Evolutionary conservation across 2,888 invertebrate genomes (phyloP).

Genomic region (Lasioglossum marginatum): DNA sequence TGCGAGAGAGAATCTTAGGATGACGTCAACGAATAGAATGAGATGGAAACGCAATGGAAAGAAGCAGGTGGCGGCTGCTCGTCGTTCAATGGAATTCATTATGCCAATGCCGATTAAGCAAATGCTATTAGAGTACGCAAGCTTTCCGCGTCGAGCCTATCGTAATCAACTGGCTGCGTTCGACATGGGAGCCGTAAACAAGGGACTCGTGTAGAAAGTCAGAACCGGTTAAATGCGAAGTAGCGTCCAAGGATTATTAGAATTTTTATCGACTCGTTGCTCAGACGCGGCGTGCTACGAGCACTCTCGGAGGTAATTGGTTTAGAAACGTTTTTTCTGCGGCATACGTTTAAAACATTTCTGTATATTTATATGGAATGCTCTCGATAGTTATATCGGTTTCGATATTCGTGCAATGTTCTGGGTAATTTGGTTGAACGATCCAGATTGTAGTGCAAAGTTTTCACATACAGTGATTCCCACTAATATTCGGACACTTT

Average conservation of each 20-base stretch:
- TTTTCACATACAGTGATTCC: no score
- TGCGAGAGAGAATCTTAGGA: background rate
- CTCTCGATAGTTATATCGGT: background rate
- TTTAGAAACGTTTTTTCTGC: background rate
- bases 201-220: constrained; percentile 1
- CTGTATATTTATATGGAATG: background rate
- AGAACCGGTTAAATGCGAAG: constrained; percentile 8
- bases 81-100: constrained; percentile 46
- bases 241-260: background rate
- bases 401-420: background rate
- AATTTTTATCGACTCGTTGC: constrained; percentile 2
- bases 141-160: constrained; percentile 66
- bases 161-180: background rate
- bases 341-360: background rate
- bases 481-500: no score
- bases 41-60: background rate
- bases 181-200: background rate
- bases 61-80: background rate
- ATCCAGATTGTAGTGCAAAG: background rate
- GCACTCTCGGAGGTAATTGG: background rate
- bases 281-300: background rate
- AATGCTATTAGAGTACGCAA: constrained; percentile 67
- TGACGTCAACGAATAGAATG: background rate
- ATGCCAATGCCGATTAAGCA: constrained; percentile 72
- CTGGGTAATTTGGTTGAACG: background rate